phyloP scores from a whole-genome alignment of 35 echinoderm and acorn worm species.

The Diadema setosum region DNA sequence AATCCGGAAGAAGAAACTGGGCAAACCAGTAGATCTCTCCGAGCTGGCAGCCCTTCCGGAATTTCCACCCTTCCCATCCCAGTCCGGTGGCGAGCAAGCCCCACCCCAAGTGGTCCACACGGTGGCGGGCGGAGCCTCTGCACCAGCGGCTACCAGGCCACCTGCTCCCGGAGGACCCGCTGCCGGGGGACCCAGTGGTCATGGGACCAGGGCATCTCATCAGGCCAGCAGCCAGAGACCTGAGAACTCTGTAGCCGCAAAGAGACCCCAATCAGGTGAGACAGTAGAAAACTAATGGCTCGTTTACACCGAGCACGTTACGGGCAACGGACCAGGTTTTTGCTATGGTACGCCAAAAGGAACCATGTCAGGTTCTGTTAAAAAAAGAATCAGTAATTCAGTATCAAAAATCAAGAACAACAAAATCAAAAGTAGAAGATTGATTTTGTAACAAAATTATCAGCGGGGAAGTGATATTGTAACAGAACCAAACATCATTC shows the following conservation, averaged over 20 bases:
- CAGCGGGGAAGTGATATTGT: no score
- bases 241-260: neutral
- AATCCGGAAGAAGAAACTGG: conserved; percentile 79
- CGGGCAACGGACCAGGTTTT: no score
- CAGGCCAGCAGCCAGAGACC: neutral
- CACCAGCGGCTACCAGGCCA: neutral
- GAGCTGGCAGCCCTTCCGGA: conserved; percentile 75
- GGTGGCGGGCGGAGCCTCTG: neutral
- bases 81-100: neutral
- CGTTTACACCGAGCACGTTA: no score
- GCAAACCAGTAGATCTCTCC: conserved; percentile 72
- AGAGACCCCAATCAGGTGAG: neutral
- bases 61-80: conserved; percentile 65
- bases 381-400: no score
- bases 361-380: no score
- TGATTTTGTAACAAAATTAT: no score
- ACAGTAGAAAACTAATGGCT: no score
- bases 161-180: neutral
- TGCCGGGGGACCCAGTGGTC: neutral
- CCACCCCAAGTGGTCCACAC: neutral
- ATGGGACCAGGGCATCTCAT: neutral
- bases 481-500: no score
- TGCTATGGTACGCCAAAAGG: no score
- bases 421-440: no score
- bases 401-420: no score